These are phyloP conservation scores for Leucosticte australis DNA, from an alignment of 2,113 vertebrate genomes.

Conservation along the genomic window DNA sequence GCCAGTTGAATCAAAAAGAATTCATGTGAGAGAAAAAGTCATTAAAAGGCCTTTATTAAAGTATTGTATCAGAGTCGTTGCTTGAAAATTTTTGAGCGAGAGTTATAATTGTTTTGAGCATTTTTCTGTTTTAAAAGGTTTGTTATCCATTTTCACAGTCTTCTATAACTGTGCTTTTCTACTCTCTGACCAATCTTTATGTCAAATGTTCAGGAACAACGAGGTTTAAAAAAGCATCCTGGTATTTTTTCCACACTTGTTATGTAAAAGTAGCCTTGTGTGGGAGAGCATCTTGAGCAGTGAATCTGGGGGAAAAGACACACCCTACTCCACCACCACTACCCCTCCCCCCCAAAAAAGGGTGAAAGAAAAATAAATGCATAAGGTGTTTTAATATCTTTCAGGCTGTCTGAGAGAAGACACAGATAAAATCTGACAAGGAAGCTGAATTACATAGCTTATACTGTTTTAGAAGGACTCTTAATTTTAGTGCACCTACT, in stretches of 20 bases:
- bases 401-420: not conserved
- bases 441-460: not conserved
- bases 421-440: not conserved
- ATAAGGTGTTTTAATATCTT: not conserved
- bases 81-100: not conserved
- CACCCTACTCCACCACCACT: no score
- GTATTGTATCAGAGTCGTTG: not conserved
- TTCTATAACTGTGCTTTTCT: not conserved
- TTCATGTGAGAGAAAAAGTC: not conserved
- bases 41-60: not conserved
- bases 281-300: not conserved
- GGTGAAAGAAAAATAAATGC: not conserved
- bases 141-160: not conserved
- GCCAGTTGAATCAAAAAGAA: not conserved
- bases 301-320: not conserved
- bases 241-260: not conserved
- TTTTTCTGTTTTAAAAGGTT: not conserved
- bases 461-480: not conserved
- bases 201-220: not conserved
- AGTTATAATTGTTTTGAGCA: not conserved
- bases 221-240: not conserved
- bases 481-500: not conserved
- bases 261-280: not conserved
- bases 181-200: not conserved
- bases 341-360: accelerated